Evolutionary conservation across 1,140 invertebrate species (phyloP).

Genomic region (Tetraneura akinire): DNA sequence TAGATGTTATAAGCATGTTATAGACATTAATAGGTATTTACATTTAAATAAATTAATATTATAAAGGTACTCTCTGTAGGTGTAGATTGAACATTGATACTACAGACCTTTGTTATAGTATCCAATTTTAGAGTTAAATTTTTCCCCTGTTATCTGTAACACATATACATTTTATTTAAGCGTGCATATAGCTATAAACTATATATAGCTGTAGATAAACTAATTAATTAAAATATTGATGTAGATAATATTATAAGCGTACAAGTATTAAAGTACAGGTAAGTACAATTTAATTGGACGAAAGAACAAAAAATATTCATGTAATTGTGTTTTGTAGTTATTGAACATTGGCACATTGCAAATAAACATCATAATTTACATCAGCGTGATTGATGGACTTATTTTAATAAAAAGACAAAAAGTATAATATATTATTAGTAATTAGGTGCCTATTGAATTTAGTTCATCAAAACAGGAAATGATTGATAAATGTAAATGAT

Average conservation of each 20-base stretch:
- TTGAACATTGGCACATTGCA: background rate
- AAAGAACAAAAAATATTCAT: background rate
- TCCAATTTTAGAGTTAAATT: constrained; percentile 34
- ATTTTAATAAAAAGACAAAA: background rate
- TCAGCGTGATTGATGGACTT: background rate
- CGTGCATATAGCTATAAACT: no score
- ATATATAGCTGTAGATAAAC: no score
- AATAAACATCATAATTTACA: background rate
- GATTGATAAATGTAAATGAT: no score
- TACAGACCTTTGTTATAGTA: constrained; percentile 43
- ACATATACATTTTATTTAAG: background rate
- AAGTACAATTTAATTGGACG: background rate
- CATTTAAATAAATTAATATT: no score
- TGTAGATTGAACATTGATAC: background rate
- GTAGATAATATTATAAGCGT: background rate
- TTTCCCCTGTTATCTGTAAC: constrained; percentile 31
- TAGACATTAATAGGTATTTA: no score
- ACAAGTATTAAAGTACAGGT: no score
- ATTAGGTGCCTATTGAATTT: background rate
- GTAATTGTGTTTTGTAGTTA: background rate
- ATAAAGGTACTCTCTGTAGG: no score
- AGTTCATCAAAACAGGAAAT: background rate
- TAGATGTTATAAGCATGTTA: no score
- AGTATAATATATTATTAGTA: background rate
- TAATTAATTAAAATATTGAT: no score